Base-by-base conservation (phyloP, 2,113 vertebrate species). In the Centropus bengalensis region DNA sequence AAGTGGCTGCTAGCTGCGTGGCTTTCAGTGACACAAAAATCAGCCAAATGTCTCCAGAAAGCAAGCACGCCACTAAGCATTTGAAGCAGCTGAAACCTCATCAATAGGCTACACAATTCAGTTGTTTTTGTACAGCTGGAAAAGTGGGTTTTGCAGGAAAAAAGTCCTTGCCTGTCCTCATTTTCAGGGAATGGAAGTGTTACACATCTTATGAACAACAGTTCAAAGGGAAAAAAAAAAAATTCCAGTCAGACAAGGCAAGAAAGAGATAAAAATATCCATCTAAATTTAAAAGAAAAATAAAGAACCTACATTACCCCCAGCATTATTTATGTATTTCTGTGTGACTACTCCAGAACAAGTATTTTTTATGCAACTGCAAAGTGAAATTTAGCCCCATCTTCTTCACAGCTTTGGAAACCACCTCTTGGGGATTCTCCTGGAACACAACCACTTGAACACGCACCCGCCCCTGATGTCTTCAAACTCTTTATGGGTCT, bases 401-500 rank as follows among this genome's bases (percentile, higher is more conserved):
- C n/a, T 18, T 70, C 44, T 58, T 67, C 58, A 88, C 3, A 44
- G 36, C 24, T 60, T 77, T 40, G 76, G 4, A 6, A 86, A 33
- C 5, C 5, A 12, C 7, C 9, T 28, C 7, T 3, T 33, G 8
- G 40, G 8, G 40, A 89, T 54, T 83, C 33, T 66, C 8, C 32
- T 0, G 0, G 23, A 69, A 49, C 12, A 76, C 2, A 76, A 12
- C 4, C 0, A 0, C 36, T 36, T 36, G 36, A 7, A 8, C 21
- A 11, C 22, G 40, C 6, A 32, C 24, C 51, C 38, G 64, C n/a
- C 45, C 52, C 63, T 30, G 7, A 55, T 11, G 32, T 19, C 77
- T 82, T 54, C 69, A 47, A 91, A 78, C 44, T 16, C 33, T 63
- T 87, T 62, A 40, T 26, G 85, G 30, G 27, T 28, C 14, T 68